Evolutionary conservation across 1,140 invertebrate species (phyloP).

Genomic region (Tyrophagus putrescentiae): DNA sequence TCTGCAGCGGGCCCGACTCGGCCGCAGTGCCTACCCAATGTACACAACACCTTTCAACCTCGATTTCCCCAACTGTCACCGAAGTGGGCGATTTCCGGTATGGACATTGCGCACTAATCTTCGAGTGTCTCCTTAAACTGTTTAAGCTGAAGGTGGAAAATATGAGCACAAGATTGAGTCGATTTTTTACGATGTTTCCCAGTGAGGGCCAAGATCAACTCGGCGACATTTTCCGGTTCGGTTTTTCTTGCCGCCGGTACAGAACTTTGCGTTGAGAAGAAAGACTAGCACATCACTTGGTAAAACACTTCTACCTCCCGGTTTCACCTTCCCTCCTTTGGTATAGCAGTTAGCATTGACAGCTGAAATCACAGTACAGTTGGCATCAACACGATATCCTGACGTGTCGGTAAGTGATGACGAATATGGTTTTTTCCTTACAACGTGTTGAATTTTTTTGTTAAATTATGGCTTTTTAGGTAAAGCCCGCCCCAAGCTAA

Average conservation of each 20-base stretch:
- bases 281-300: background rate
- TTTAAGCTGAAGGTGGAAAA: conserved; percentile 39
- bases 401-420: too few relatives aligned
- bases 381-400: conserved; percentile 33
- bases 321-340: conserved; percentile 71
- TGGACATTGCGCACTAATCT: conserved; percentile 70
- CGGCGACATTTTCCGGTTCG: conserved; percentile 52
- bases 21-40: conserved; percentile 46
- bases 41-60: conserved; percentile 49
- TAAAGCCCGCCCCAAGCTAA: conserved; percentile 49
- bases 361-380: conserved; percentile 21
- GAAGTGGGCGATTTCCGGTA: conserved; percentile 52
- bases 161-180: conserved; percentile 44
- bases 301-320: conserved; percentile 27
- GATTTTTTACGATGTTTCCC: conserved; percentile 45
- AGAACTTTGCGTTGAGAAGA: conserved; percentile 47
- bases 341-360: conserved; percentile 54
- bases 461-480: too few relatives aligned
- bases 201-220: conserved; percentile 39
- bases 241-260: conserved; percentile 59
- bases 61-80: conserved; percentile 44
- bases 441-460: too few relatives aligned
- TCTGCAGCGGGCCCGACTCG: conserved; percentile 34
- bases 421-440: too few relatives aligned
- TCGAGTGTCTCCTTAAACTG: conserved; percentile 50